Evolutionary conservation across 2,113 vertebrate genomes (phyloP), one percentile per base, ranked within the genome.

Genomic region (Mormyrus lacerda): DNA sequence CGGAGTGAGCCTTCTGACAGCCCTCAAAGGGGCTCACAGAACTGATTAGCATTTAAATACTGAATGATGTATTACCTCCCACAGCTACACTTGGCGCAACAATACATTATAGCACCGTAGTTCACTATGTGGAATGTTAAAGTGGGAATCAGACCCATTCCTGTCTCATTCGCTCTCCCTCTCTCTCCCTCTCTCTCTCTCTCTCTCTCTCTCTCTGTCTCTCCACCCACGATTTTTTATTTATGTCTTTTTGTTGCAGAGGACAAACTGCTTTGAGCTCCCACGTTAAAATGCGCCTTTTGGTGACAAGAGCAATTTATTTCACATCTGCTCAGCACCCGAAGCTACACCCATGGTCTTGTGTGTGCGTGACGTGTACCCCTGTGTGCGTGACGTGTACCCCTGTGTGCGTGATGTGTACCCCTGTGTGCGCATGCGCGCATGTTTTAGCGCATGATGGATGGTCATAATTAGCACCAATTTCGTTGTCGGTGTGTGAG

Each of bases 281-380:
- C 93, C 90, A 92, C 91, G 91, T 92, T 88, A 88, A 92, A 92
- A 91, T 93, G 89, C 91, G 93, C 91, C 92, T 90, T 85, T 93
- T 89, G 91, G 91, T 93, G 93, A 93, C 92, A 94, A 89, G 87
- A 90, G 92, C 90, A 93, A 93, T 94, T 94, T 94, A 91, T 91
- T 92, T 94, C 92, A 94, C 91, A 94, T 91, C 92, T 93, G 91
- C 90, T 92, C 88, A 44, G 91, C 79, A 93, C 92, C 92, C 93
- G 92, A 92, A 93, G 92, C 92, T 91, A 89, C 76, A 92, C 91
- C 90, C 79, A 89, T 88, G 90, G 91, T 88, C 90, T 88, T 58
- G 19, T 58, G 55, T 89, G 82, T 61, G 53, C 53, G 19, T 55
- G 53, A 21, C 19, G 51, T 87, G 61, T 73, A 44, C 91, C 65